Percentiles rank a stretch among this genome's conserved stretches.
These are phyloP conservation scores for Cecidostiba fungosa DNA, from an alignment of 2,888 invertebrate species.

Conservation along the genomic window DNA sequence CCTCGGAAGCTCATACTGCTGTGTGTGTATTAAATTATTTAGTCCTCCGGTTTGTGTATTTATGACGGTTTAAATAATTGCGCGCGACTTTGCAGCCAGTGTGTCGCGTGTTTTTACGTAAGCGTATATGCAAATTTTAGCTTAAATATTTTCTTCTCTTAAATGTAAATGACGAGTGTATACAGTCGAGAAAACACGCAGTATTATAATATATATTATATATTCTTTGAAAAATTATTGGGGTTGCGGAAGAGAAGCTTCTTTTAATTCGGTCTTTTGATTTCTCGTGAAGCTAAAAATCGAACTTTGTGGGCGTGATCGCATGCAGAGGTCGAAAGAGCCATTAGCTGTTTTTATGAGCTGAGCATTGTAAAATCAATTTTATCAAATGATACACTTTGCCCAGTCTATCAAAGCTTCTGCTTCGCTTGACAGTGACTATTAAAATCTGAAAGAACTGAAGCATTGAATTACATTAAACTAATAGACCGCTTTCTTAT, in stretches of 20 bases:
- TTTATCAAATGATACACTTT: not conserved
- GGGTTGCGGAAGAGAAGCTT: not conserved
- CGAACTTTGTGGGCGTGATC: not conserved
- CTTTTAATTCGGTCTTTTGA: too few relatives aligned
- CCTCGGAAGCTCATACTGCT: too few relatives aligned
- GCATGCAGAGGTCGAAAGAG: slow-evolving; percentile 8
- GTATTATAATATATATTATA: not conserved
- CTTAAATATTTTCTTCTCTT: slow-evolving; percentile 15
- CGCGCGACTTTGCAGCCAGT: not conserved
- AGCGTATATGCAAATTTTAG: not conserved
- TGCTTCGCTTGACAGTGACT: not conserved
- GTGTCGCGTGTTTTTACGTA: not conserved
- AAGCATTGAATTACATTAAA: too few relatives aligned
- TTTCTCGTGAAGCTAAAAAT: not conserved
- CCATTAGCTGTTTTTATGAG: not conserved
- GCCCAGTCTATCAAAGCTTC: not conserved
- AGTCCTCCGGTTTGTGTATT: not conserved
- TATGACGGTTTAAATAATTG: not conserved
- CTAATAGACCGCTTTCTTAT: too few relatives aligned
- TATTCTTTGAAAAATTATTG: not conserved
- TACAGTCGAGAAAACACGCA: not conserved
- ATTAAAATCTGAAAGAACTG: too few relatives aligned
- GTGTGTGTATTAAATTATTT: not conserved
- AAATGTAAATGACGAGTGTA: not conserved
- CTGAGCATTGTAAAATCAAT: not conserved